Conservation (phyloP, 2,113 vertebrate species). For the Hydropotes inermis region DNA sequence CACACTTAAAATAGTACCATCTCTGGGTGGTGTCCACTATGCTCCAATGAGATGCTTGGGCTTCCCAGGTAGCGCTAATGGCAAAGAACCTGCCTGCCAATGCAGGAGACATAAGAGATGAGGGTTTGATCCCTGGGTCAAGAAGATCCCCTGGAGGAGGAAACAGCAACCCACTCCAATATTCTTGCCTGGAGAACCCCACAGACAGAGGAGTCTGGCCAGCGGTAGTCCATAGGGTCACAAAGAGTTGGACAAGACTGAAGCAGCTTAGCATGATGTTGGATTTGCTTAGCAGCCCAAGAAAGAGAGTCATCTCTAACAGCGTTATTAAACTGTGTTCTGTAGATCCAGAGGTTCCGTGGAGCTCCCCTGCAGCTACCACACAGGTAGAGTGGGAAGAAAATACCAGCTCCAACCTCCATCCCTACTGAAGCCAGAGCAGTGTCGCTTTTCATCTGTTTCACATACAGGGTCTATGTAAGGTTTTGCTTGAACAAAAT, state of each 20-base stretch:
- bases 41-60: neutral
- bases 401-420: neutral
- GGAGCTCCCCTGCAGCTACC: neutral
- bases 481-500: conserved; percentile 1
- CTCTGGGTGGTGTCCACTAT: neutral
- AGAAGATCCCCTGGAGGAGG: neutral
- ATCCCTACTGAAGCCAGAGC: neutral
- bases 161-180: neutral
- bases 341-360: neutral
- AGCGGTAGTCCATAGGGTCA: neutral
- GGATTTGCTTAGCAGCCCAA: neutral
- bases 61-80: neutral
- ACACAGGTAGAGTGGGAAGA: neutral
- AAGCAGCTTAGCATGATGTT: neutral
- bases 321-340: neutral
- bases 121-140: neutral
- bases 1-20: neutral
- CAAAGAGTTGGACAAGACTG: neutral
- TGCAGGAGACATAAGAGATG: neutral
- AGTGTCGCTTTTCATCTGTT: neutral
- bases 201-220: neutral
- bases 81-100: neutral
- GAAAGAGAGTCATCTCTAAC: neutral
- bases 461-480: neutral
- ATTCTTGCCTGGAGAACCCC: neutral